phyloP scores from a whole-genome alignment of 2,888 invertebrate genomes.

The Hypomecis atomaria region DNA sequence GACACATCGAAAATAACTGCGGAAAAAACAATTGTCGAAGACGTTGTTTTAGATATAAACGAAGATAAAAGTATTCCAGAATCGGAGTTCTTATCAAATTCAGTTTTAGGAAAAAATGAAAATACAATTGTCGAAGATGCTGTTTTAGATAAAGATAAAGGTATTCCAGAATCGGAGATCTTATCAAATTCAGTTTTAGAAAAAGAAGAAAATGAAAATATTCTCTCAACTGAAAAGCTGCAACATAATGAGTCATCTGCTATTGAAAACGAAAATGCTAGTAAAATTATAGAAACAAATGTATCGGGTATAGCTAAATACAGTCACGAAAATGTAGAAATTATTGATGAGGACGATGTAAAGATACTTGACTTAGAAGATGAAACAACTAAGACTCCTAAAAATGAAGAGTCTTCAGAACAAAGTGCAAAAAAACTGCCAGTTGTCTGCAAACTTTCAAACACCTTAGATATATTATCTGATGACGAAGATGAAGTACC shows the following conservation, averaged over 20 bases:
- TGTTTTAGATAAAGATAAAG: not conserved
- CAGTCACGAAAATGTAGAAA: conserved; percentile 27
- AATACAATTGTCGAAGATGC: not conserved
- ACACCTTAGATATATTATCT: conserved; percentile 72
- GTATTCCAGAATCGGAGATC: not conserved
- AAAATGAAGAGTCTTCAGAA: conserved; percentile 13
- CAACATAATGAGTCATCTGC: conserved; percentile 2
- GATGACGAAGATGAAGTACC: conserved; percentile 70
- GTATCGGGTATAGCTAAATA: not conserved
- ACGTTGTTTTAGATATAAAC: not conserved
- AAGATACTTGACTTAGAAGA: conserved; percentile 22
- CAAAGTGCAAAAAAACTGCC: conserved; percentile 27
- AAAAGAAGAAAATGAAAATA: not conserved
- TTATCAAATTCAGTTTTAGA: conserved; percentile 1
- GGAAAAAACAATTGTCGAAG: not conserved
- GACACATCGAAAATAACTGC: not conserved
- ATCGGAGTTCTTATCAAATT: not conserved
- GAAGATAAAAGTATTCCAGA: not conserved
- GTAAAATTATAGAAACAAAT: not conserved
- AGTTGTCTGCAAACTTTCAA: conserved; percentile 63
- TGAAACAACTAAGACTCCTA: not conserved
- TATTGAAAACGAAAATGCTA: not conserved
- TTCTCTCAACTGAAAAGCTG: not conserved
- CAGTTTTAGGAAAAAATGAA: conserved; percentile 4
- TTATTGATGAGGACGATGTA: conserved; percentile 33